Evolutionary conservation across 2,888 invertebrate genomes (phyloP).

Genomic region (Aphodius granarius): DNA sequence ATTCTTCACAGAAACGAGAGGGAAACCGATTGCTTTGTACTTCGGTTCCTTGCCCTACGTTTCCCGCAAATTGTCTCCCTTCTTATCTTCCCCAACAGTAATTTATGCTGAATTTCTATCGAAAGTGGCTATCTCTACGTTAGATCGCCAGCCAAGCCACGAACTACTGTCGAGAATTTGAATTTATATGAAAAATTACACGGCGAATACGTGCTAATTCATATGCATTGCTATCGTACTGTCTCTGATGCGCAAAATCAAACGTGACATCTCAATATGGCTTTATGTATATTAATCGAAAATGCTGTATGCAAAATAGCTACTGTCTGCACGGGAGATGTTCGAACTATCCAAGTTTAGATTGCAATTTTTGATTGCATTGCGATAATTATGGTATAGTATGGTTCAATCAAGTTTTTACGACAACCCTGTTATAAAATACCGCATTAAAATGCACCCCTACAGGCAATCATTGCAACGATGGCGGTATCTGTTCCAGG

Average conservation of each 20-base stretch:
- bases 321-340: neutral
- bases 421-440: neutral
- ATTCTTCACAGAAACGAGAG: neutral
- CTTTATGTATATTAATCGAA: neutral
- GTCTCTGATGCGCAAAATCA: neutral
- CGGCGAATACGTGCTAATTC: neutral
- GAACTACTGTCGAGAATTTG: neutral
- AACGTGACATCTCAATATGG: neutral
- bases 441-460: neutral
- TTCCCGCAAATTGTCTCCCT: neutral
- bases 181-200: neutral
- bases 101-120: neutral
- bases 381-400: neutral
- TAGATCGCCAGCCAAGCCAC: neutral
- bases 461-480: neutral
- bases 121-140: neutral
- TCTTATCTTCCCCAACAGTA: neutral
- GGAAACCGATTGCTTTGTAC: neutral
- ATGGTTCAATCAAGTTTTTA: neutral
- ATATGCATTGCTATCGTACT: neutral
- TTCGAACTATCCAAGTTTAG: neutral
- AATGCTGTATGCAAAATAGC: neutral
- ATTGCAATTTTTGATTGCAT: neutral
- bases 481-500: neutral
- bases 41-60: neutral